These are phyloP conservation scores for Hexactinellida sp. DNA, from an alignment of 37 sponge, comb jelly and placozoan genomes.

Conservation along the genomic window DNA sequence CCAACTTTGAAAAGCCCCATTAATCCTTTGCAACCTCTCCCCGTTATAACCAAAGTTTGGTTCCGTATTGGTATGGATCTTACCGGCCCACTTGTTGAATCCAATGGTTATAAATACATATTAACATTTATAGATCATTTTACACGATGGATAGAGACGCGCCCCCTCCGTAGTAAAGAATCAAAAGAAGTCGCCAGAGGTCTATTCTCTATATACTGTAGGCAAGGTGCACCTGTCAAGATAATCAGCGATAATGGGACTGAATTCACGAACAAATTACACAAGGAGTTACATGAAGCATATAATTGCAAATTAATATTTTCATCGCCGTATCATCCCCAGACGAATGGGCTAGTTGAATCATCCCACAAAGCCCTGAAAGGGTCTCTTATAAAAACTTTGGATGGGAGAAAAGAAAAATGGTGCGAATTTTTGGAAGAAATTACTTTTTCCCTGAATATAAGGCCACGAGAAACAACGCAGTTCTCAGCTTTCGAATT, in stretches of 20 bases:
- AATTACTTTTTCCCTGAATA: background rate
- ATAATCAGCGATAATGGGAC: background rate
- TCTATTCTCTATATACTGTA: constrained; percentile 7
- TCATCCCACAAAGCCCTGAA: background rate
- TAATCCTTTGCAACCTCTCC: background rate
- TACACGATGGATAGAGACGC: background rate
- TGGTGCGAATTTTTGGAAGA: background rate
- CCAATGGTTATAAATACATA: background rate
- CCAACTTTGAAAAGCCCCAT: background rate
- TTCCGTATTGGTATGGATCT: background rate
- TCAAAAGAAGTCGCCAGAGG: background rate
- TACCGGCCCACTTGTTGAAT: background rate
- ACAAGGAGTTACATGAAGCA: background rate
- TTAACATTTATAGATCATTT: background rate
- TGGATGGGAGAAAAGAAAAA: background rate
- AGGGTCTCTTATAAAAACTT: background rate
- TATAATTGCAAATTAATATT: constrained; percentile 1
- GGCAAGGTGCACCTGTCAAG: background rate
- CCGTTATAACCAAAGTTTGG: background rate
- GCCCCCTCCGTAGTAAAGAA: background rate
- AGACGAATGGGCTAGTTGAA: background rate
- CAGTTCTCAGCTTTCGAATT: constrained; percentile 7
- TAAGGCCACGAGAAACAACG: constrained; percentile 13
- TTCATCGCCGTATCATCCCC: background rate
- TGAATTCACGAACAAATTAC: constrained; percentile 14